A percentile compares a stretch with the other conserved stretches of the same genome.
Evolutionary conservation across 2,888 invertebrate species (phyloP).

Genomic region (Liopterus haemorrhoidalis): DNA sequence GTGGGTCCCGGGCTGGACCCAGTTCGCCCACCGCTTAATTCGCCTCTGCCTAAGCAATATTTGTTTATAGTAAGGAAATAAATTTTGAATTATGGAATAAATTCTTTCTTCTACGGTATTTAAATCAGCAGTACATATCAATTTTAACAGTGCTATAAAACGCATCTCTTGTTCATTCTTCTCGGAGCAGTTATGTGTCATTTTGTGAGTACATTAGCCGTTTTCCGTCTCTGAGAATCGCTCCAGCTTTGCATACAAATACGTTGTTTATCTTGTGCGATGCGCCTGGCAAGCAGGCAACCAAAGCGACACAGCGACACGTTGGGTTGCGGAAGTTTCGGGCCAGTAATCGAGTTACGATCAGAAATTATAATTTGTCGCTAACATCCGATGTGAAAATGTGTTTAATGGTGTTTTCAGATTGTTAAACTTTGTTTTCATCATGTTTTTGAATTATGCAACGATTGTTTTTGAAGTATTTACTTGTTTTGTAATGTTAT

Average conservation of each 20-base stretch:
- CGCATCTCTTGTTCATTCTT: too few relatives aligned
- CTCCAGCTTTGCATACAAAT: conserved; percentile 17
- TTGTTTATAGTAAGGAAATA: background rate
- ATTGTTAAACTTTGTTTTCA: too few relatives aligned
- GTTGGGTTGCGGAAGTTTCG: conserved; percentile 10
- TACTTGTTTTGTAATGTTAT: too few relatives aligned
- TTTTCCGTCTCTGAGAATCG: too few relatives aligned
- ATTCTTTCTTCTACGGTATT: background rate
- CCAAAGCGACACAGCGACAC: background rate
- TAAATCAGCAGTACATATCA: background rate
- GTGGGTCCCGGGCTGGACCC: too few relatives aligned
- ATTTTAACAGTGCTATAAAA: background rate
- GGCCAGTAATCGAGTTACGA: conserved; percentile 14
- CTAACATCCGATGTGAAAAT: too few relatives aligned
- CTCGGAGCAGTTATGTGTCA: conserved; percentile 5
- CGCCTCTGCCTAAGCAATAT: too few relatives aligned
- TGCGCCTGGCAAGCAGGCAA: background rate
- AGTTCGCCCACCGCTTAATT: too few relatives aligned
- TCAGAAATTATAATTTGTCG: conserved; percentile 18
- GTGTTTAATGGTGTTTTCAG: too few relatives aligned
- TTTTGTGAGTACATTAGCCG: conserved; percentile 11
- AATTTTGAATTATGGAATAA: background rate
- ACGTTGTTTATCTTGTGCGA: conserved; percentile 17
- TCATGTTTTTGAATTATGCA: too few relatives aligned
- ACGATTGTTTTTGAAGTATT: too few relatives aligned